These are phyloP conservation scores for Zaprionus kolodkinae DNA, from an alignment of 1,140 invertebrate species.

Conservation along the genomic window DNA sequence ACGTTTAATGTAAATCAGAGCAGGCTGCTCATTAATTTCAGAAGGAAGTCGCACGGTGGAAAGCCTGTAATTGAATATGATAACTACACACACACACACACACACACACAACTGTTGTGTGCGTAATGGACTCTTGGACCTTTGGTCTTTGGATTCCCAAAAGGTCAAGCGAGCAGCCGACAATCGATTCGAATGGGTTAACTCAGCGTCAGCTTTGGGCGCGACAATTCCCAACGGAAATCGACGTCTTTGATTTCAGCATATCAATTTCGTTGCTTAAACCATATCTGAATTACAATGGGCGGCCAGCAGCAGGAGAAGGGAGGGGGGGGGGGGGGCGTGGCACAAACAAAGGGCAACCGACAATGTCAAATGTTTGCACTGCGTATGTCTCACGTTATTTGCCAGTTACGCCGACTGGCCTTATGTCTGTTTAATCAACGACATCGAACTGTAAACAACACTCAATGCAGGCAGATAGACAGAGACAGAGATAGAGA, in stretches of 20 bases:
- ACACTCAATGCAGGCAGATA: slow-evolving; percentile 63
- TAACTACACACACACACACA: slow-evolving; percentile 32
- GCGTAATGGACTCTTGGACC: slow-evolving; percentile 34
- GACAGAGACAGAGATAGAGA: not conserved
- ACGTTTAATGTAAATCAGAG: slow-evolving; percentile 72
- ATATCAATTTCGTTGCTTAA: slow-evolving; percentile 70
- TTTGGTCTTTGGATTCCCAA: slow-evolving; percentile 36
- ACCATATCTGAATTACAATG: slow-evolving; percentile 46
- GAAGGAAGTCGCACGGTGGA: slow-evolving; percentile 71
- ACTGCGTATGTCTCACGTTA: slow-evolving; percentile 45
- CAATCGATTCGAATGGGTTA: slow-evolving; percentile 73
- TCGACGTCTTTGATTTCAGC: slow-evolving; percentile 81
- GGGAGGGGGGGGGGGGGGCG: slow-evolving; percentile 16
- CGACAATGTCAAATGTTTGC: slow-evolving; percentile 44
- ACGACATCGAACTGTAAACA: slow-evolving; percentile 69
- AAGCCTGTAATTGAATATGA: slow-evolving; percentile 80
- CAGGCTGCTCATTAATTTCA: slow-evolving; percentile 73
- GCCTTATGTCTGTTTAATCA: slow-evolving; percentile 76
- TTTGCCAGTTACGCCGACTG: slow-evolving; percentile 48
- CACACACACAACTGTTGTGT: not conserved
- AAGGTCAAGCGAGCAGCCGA: slow-evolving; percentile 58
- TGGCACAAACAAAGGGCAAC: slow-evolving; percentile 16
- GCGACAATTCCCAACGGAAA: slow-evolving; percentile 76
- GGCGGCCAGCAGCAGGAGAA: too few relatives aligned
- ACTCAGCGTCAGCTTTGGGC: slow-evolving; percentile 29